phyloP scores from a whole-genome alignment of 1,140 invertebrate genomes.

The Galendromus occidentalis region DNA sequence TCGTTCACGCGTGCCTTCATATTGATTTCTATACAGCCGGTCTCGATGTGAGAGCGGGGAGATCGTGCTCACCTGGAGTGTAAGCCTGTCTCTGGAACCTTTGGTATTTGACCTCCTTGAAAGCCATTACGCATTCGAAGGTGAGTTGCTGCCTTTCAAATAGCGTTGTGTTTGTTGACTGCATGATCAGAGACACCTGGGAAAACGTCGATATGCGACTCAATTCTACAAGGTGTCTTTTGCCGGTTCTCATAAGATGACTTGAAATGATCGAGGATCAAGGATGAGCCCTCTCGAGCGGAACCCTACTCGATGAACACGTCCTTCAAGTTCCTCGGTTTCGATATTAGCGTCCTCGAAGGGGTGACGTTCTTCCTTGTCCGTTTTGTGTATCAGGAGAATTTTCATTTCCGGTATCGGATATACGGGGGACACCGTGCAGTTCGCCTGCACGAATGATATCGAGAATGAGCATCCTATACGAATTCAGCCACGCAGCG shows the following conservation, averaged over 20 bases:
- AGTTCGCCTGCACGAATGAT: background rate
- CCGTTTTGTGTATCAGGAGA: background rate
- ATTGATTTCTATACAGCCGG: too few species aligned
- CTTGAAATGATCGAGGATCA: too few species aligned
- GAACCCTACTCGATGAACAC: background rate
- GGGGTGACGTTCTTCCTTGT: background rate
- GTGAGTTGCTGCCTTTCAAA: background rate
- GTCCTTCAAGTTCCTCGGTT: background rate
- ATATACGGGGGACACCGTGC: background rate
- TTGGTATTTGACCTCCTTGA: conserved; percentile 3
- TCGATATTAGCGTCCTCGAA: background rate
- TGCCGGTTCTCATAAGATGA: too few species aligned
- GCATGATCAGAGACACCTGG: background rate
- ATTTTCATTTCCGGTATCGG: background rate
- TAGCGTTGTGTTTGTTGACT: background rate
- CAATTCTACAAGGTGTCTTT: too few species aligned
- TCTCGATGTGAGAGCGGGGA: too few species aligned
- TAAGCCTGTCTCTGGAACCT: background rate
- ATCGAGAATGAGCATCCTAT: too few species aligned
- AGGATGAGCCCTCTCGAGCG: too few species aligned
- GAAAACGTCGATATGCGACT: background rate
- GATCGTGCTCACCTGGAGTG: background rate
- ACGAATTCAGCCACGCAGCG: too few species aligned
- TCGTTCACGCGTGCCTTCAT: too few species aligned
- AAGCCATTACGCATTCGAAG: background rate